Evolutionary conservation across 2,888 invertebrate genomes (phyloP), one percentile per base, ranked within the genome.

Genomic region (Pedicia rivosa): DNA sequence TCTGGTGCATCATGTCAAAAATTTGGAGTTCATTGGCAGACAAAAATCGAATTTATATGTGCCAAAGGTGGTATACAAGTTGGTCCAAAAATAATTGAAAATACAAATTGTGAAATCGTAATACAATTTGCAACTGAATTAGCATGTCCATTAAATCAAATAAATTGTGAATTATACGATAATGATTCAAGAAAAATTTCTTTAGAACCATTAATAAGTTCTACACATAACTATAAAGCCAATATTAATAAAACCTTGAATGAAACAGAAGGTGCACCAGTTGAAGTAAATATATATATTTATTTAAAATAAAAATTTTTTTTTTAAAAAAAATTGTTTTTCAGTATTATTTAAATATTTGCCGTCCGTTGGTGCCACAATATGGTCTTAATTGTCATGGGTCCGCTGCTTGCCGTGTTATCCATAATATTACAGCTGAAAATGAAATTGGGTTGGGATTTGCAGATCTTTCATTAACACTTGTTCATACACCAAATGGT

Each of bases 21-120:
- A 35, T 15, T 30, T 6, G 26, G 32, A 12, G 35, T 25, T 8
- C 37, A 42, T 26, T 58, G 59, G 57, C 53, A 56, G 35, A 62
- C 61, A 35, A 57, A 54, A 59, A 62, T 62, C 47, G 60, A 62
- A 49, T 62, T 62, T 50, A 53, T 57, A 40, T 62, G 62, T 42
- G 50, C 53, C 33, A 49, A 35, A 2, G 26, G 35, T 17, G 35
- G 35, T 12, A 25, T 35, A 36, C 41, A 41, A 33, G 40, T 25
- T 25, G 47, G 42, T 35, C 48, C 52, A 37, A 51, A 55, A 51
- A 53, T 62, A 51, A 57, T 61, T 51, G 61, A 61, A 52, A 58
- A 61, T 49, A 51, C 57, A 41, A 55, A 57, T 49, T 62, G 62
- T 46, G 53, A 52, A 50, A 45, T 62, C 43, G 47, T 58, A 48